phyloP scores from a whole-genome alignment of 2,113 vertebrate species.

The Psittacara wagleri region DNA sequence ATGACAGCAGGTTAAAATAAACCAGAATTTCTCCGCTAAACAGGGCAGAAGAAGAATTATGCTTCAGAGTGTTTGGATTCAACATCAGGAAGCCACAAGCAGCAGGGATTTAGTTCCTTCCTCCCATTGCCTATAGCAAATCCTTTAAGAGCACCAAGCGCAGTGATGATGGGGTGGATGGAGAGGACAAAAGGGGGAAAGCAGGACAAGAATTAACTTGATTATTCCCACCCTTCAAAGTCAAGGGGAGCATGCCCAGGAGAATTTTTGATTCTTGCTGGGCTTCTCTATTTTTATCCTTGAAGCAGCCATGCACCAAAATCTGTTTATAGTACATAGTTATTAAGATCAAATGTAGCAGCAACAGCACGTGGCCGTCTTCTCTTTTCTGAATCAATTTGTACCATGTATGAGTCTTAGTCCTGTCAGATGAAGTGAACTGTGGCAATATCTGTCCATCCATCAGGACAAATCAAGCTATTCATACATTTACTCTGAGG shows the following conservation, averaged over 20 bases:
- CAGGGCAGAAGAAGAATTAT: background rate
- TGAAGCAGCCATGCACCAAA: background rate
- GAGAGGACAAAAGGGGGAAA: background rate
- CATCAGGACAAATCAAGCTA: slow-evolving; percentile 40
- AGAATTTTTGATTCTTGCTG: slow-evolving; percentile 6
- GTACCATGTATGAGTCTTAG: background rate
- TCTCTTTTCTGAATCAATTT: slow-evolving; percentile 47
- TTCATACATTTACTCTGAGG: slow-evolving; percentile 1
- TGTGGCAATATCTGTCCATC: slow-evolving; percentile 42
- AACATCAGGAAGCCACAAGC: background rate
- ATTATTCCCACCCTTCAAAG: background rate
- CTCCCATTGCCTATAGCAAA: background rate
- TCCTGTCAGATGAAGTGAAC: slow-evolving; percentile 56
- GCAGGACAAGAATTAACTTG: background rate
- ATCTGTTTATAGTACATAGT: slow-evolving; percentile 36
- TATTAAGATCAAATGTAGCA: slow-evolving; percentile 39
- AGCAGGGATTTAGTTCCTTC: background rate
- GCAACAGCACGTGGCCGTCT: slow-evolving; percentile 31
- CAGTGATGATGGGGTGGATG: background rate
- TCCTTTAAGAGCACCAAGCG: background rate
- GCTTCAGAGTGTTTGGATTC: background rate
- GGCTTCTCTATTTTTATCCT: background rate
- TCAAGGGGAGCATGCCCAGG: background rate
- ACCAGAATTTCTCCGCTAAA: background rate
- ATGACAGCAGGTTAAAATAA: background rate